Percentiles rank a stretch among this genome's conserved stretches.
phyloP scores from a whole-genome alignment of 53 echinoderm and acorn worm species.

The Holothuria leucospilota region DNA sequence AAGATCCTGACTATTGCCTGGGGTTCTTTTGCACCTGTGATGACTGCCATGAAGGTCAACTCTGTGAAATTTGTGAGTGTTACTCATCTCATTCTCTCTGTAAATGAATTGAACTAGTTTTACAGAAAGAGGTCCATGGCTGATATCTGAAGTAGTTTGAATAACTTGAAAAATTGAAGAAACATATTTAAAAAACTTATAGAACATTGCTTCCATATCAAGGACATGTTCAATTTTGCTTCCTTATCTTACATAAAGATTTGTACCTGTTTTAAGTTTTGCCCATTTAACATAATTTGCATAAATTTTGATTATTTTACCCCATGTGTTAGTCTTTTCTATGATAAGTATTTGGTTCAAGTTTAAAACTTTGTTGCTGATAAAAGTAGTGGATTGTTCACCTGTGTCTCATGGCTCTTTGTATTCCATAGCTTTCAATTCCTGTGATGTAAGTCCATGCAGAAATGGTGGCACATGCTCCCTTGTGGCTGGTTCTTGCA shows the following conservation, averaged over 20 bases:
- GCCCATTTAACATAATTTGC: too few relatives aligned
- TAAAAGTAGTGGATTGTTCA: neutral
- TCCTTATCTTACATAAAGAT: too few relatives aligned
- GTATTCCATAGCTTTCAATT: constrained; percentile 59
- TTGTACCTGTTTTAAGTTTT: too few relatives aligned
- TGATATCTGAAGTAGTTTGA: too few relatives aligned
- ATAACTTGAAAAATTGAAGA: too few relatives aligned
- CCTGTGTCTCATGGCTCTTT: neutral
- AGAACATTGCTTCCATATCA: too few relatives aligned
- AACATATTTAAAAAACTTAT: too few relatives aligned
- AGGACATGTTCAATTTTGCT: too few relatives aligned
- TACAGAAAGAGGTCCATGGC: neutral
- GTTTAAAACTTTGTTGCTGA: too few relatives aligned
- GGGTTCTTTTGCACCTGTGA: constrained; percentile 59
- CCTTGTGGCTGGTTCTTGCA: constrained; percentile 67
- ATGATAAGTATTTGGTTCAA: too few relatives aligned
- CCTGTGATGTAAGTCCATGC: constrained; percentile 72
- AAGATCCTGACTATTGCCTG: constrained; percentile 66
- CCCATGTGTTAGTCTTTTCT: too few relatives aligned
- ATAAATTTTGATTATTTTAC: too few relatives aligned
- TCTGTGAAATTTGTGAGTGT: constrained; percentile 76
- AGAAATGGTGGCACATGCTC: constrained; percentile 78
- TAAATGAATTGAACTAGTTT: neutral
- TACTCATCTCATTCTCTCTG: neutral
- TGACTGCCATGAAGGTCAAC: constrained; percentile 71